Evolutionary conservation across 2,113 vertebrate genomes (phyloP).

Genomic region (Labeo rohita): DNA sequence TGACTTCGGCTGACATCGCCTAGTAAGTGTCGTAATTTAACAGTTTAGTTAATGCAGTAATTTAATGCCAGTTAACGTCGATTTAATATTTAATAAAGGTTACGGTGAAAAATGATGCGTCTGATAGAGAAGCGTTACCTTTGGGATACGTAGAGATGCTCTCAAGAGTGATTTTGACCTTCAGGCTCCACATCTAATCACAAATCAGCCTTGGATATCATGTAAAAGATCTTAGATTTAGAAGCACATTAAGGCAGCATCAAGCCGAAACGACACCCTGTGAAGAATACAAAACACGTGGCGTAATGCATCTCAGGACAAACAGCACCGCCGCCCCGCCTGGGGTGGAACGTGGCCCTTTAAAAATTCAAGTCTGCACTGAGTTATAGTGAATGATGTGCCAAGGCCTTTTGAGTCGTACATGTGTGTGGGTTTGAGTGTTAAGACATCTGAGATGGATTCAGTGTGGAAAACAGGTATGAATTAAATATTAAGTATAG

Average conservation of each 20-base stretch:
- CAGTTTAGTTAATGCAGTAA: slow-evolving; percentile 1
- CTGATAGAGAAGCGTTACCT: neutral
- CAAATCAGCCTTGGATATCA: slow-evolving; percentile 51
- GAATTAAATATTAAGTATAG: neutral
- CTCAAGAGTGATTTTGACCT: neutral
- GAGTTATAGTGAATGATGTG: slow-evolving; percentile 62
- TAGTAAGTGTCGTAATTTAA: neutral
- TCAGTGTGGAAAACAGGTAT: slow-evolving; percentile 5
- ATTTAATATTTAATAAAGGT: slow-evolving; percentile 2
- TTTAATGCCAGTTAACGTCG: neutral
- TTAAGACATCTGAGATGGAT: slow-evolving; percentile 39
- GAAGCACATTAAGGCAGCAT: slow-evolving; percentile 63
- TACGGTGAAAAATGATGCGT: neutral
- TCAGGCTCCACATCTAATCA: slow-evolving; percentile 4
- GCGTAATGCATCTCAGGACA: slow-evolving; percentile 62
- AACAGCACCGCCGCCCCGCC: slow-evolving; percentile 69
- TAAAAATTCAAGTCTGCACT: slow-evolving; percentile 71
- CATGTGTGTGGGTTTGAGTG: slow-evolving; percentile 47
- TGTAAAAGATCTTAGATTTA: slow-evolving; percentile 46
- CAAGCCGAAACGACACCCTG: slow-evolving; percentile 45
- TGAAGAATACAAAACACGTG: slow-evolving; percentile 49
- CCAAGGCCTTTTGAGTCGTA: slow-evolving; percentile 57
- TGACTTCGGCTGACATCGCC: neutral
- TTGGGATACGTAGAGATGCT: neutral
- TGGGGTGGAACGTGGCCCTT: slow-evolving; percentile 64